These are phyloP conservation scores for Callionymus lyra DNA, from an alignment of 2,113 vertebrate species.

Conservation along the genomic window DNA sequence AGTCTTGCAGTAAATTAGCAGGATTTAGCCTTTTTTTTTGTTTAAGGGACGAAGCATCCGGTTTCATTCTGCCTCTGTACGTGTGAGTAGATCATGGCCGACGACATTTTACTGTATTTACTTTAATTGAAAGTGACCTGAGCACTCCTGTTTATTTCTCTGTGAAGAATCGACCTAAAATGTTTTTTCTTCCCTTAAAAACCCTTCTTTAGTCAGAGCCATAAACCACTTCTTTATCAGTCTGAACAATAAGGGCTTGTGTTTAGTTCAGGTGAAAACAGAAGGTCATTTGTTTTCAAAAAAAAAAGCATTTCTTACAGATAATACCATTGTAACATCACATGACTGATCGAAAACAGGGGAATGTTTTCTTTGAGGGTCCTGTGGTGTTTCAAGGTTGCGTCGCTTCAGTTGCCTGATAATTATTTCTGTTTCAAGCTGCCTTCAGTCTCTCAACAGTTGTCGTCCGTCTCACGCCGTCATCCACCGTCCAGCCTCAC, in stretches of 20 bases:
- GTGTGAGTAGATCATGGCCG: constrained; percentile 16
- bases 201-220: too few relatives aligned
- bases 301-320: background rate
- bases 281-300: constrained; percentile 3
- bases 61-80: constrained; percentile 25
- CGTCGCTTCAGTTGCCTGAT: too few relatives aligned
- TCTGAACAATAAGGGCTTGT: constrained; percentile 18
- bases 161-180: constrained; percentile 1
- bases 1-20: constrained; percentile 42
- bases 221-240: background rate
- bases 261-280: constrained; percentile 5
- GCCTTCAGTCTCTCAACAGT: too few relatives aligned
- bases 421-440: too few relatives aligned
- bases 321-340: too few relatives aligned
- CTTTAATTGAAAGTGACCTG: constrained; percentile 49
- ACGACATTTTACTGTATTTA: constrained; percentile 28
- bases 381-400: too few relatives aligned
- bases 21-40: constrained; percentile 53
- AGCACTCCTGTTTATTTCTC: constrained; percentile 16
- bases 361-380: too few relatives aligned
- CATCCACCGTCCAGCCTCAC: too few relatives aligned
- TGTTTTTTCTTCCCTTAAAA: background rate
- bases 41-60: constrained; percentile 40
- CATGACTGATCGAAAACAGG: too few relatives aligned
- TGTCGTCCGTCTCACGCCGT: too few relatives aligned